These are phyloP conservation scores for Morone saxatilis DNA, from an alignment of 2,113 vertebrate species.

Conservation along the genomic window DNA sequence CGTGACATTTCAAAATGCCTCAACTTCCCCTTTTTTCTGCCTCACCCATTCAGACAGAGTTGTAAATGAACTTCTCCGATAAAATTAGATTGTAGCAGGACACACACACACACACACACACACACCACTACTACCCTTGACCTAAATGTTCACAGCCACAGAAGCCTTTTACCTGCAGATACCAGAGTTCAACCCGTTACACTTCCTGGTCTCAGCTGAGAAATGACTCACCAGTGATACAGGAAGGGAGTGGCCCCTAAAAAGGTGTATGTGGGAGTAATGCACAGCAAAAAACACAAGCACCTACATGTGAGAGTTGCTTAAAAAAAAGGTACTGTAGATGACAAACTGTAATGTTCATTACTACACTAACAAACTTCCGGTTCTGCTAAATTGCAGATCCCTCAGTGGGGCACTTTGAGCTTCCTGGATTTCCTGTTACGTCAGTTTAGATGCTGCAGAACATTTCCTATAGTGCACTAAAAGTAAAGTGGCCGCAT, in stretches of 20 bases:
- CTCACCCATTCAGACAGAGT: background rate
- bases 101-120: conserved; percentile 8
- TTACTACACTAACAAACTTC: background rate
- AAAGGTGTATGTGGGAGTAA: conserved; percentile 1
- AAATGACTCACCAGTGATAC: conserved; percentile 47
- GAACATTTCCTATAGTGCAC: background rate
- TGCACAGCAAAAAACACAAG: background rate
- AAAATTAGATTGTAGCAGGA: conserved; percentile 48
- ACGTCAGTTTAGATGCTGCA: background rate
- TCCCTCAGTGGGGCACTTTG: background rate
- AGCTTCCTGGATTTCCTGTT: background rate
- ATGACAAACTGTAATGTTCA: background rate
- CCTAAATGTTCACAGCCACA: conserved; percentile 24
- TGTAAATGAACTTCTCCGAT: conserved; percentile 21
- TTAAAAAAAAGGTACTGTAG: background rate
- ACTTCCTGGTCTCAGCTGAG: conserved; percentile 48
- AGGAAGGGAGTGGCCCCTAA: conserved; percentile 46
- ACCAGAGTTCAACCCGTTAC: background rate
- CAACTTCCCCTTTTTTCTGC: conserved; percentile 15
- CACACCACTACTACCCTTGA: conserved; percentile 37
- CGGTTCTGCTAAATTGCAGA: background rate
- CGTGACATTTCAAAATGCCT: background rate
- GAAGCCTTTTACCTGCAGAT: conserved; percentile 23
- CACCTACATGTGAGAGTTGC: background rate
- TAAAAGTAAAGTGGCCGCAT: background rate